Base-by-base conservation (phyloP, 2,113 vertebrate species). In the Regulus satrapa region DNA sequence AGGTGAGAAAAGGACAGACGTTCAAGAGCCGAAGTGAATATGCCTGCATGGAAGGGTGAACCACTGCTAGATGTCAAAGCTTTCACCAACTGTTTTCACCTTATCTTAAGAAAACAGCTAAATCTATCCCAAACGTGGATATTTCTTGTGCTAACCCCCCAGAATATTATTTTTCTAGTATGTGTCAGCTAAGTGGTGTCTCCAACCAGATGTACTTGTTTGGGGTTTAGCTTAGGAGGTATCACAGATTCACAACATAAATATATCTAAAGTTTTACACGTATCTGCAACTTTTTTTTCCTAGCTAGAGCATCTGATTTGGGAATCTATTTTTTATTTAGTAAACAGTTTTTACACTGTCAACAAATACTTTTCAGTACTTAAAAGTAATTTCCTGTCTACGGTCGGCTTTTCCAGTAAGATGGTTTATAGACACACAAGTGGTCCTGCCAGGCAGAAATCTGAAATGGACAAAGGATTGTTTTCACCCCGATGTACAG, bases 181-280 rank as follows among this genome's bases (percentile, higher is more conserved):
- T 1, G 3, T 2, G 28, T 51, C 40, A 69, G 26, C 32, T 62
- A 68, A 67, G 48, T 16, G 18, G 34, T 75, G 18, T 16, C 45
- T 81, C 40, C 45, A 63, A 5, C 8, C 36, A 68, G 25, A 79
- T 18, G n/a, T 34, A n/a, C 31, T 86, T 51, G 8, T 64, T 2
- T 58, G 46, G 24, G 13, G 48, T 21, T 81, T 85, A 29, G n/a
- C 82, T 24, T 67, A 78, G 45, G 45, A 86, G 31, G 5, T 32
- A 41, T 8, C 59, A 14, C 38, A 89, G 41, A n/a, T 28, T 54
- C 31, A 19, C 6, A 32, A 8, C 49, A 80, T 28, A 56, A 69
- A 23, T 25, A 46, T 2, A 56, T 28, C 4, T 17, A 25, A 25
- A 4, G 4, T 29, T 10, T 32, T 17, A 41, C 1, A 2, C 23